Percentiles rank a stretch among this genome's conserved stretches.
phyloP scores from a whole-genome alignment of 2,113 vertebrate genomes.

The Pica pica region DNA sequence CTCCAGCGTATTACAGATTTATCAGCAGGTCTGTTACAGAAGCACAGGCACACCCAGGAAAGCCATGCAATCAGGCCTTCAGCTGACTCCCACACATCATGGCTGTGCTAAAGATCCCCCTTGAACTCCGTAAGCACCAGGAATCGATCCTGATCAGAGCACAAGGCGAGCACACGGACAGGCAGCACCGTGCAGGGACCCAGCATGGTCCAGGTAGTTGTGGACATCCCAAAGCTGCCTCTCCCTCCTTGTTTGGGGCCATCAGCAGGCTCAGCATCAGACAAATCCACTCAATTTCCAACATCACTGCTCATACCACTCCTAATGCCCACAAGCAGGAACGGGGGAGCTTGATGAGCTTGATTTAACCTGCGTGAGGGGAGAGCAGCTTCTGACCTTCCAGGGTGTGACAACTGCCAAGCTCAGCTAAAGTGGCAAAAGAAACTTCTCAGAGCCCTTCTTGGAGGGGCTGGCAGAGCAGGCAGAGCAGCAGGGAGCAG shows the following conservation, averaged over 20 bases:
- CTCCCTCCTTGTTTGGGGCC: rapidly evolving
- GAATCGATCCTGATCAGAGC: not conserved
- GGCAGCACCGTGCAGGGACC: not conserved
- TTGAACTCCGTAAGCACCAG: not conserved
- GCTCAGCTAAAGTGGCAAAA: rapidly evolving
- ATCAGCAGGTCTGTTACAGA: not conserved
- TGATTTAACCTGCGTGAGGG: rapidly evolving
- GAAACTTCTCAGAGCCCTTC: not conserved
- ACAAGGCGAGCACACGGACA: rapidly evolving
- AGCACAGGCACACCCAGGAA: not conserved
- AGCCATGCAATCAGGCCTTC: not conserved
- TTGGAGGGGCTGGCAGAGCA: rapidly evolving
- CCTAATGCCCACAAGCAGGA: rapidly evolving
- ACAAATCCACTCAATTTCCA: not conserved
- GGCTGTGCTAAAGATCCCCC: not conserved
- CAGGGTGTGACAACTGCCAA: not conserved
- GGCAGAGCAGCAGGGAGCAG: not conserved
- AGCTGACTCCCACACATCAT: not conserved
- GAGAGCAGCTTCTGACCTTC: not conserved
- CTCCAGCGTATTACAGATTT: not conserved
- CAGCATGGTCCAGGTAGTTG: rapidly evolving
- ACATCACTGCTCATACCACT: not conserved
- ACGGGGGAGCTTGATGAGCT: not conserved
- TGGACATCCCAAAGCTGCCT: not conserved
- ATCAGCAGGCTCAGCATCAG: not conserved